phyloP scores from a whole-genome alignment of 2,113 vertebrate genomes.

The Colistium nudipinnis region DNA sequence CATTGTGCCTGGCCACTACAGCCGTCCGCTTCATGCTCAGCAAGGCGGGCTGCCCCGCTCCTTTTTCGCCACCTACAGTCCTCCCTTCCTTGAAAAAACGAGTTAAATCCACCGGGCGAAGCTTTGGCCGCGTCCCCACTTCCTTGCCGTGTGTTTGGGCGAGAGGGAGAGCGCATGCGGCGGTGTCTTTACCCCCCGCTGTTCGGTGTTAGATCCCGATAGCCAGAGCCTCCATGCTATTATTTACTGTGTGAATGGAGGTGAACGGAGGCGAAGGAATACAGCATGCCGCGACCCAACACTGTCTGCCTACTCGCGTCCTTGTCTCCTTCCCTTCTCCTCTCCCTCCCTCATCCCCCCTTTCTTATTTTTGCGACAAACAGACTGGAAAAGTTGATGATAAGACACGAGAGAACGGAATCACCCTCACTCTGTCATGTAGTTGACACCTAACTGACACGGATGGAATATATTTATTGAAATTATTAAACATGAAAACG shows the following conservation, averaged over 20 bases:
- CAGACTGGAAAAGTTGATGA: no score
- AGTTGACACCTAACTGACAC: no score
- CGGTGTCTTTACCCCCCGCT: slow-evolving; percentile 68
- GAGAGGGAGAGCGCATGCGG: slow-evolving; percentile 65
- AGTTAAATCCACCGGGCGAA: slow-evolving; percentile 1
- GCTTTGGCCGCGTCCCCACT: slow-evolving; percentile 11
- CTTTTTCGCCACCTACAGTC: slow-evolving; percentile 20
- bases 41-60: slow-evolving; percentile 66
- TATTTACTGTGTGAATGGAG: slow-evolving; percentile 75
- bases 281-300: slow-evolving; percentile 63
- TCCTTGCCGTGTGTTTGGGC: slow-evolving; percentile 47
- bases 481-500: not conserved
- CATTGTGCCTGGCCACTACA: slow-evolving; percentile 77
- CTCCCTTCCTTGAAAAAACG: slow-evolving; percentile 38
- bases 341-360: not conserved
- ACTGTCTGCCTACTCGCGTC: slow-evolving; percentile 18
- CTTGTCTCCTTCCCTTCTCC: slow-evolving; percentile 61
- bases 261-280: slow-evolving; percentile 64
- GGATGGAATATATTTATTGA: no score
- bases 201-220: slow-evolving; percentile 67
- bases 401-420: no score
- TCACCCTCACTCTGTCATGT: not conserved
- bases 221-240: slow-evolving; percentile 75
- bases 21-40: slow-evolving; percentile 76
- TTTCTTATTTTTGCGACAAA: not conserved